A percentile compares a stretch with the other conserved stretches of the same genome.
phyloP scores from a whole-genome alignment of 2,113 vertebrate species.

The Pseudorectes ferrugineus region DNA sequence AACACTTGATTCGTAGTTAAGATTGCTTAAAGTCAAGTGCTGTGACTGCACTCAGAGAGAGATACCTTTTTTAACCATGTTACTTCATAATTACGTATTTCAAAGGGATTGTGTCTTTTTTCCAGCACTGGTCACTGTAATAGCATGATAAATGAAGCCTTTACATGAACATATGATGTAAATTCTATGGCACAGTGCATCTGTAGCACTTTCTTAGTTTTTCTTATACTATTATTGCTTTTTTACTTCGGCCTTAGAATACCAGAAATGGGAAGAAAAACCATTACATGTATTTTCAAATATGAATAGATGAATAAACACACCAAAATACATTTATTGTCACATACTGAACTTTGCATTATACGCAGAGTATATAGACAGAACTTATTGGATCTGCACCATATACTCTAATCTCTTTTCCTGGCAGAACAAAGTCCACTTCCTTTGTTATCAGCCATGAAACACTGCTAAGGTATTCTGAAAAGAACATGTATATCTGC shows the following conservation, averaged over 20 bases:
- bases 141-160: neutral
- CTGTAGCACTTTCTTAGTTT: neutral
- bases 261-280: neutral
- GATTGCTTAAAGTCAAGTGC: neutral
- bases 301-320: neutral
- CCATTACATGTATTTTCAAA: neutral
- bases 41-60: neutral
- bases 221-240: neutral
- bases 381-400: neutral
- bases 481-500: neutral
- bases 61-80: neutral
- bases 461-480: neutral
- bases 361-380: neutral
- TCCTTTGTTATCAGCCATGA: neutral
- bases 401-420: neutral
- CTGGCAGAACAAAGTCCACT: neutral
- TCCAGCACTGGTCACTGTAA: neutral
- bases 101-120: neutral
- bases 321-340: neutral
- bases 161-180: neutral
- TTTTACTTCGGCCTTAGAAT: neutral
- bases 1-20: neutral
- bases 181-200: neutral
- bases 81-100: neutral
- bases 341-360: neutral